Evolutionary conservation across 2,888 invertebrate species (phyloP).

Genomic region (Hemithea aestivaria): DNA sequence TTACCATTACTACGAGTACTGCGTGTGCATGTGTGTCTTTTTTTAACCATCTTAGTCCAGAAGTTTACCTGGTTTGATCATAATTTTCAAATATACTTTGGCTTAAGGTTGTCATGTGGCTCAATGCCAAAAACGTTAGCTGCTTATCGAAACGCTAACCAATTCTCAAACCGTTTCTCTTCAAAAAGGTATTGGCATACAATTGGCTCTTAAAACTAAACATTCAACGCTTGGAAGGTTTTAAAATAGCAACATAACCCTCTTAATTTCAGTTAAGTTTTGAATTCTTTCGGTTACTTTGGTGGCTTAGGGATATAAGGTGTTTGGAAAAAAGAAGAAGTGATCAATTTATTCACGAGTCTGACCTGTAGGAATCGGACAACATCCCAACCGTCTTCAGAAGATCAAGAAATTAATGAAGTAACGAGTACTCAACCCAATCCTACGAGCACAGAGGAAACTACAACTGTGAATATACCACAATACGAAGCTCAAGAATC

Average conservation of each 20-base stretch:
- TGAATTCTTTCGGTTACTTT: conserved; percentile 12
- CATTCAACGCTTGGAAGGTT: conserved; percentile 20
- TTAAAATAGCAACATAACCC: conserved; percentile 16
- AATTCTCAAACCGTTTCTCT: conserved; percentile 20
- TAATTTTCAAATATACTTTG: conserved; percentile 9
- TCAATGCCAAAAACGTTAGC: conserved; percentile 14
- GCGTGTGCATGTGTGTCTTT: no score
- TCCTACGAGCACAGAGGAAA: conserved; percentile 5
- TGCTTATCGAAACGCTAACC: conserved; percentile 18
- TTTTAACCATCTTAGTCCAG: no score
- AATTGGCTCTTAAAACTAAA: conserved; percentile 24
- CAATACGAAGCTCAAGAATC: conserved; percentile 10
- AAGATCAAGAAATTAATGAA: conserved; percentile 18
- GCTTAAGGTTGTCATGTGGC: conserved; percentile 16
- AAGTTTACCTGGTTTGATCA: no score
- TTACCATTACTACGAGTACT: no score
- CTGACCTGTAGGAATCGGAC: conserved; percentile 29
- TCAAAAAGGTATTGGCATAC: conserved; percentile 22
- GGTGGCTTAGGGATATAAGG: conserved; percentile 26
- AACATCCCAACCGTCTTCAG: conserved; percentile 21
- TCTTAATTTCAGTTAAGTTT: conserved; percentile 12
- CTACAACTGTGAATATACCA: conserved; percentile 6
- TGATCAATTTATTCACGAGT: conserved; percentile 19
- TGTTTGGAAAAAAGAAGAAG: conserved; percentile 22
- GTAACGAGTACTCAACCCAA: conserved; percentile 13